These are phyloP conservation scores for Manis crassicaudata DNA, from an alignment of 2,797 vertebrate genomes.

Conservation along the genomic window DNA sequence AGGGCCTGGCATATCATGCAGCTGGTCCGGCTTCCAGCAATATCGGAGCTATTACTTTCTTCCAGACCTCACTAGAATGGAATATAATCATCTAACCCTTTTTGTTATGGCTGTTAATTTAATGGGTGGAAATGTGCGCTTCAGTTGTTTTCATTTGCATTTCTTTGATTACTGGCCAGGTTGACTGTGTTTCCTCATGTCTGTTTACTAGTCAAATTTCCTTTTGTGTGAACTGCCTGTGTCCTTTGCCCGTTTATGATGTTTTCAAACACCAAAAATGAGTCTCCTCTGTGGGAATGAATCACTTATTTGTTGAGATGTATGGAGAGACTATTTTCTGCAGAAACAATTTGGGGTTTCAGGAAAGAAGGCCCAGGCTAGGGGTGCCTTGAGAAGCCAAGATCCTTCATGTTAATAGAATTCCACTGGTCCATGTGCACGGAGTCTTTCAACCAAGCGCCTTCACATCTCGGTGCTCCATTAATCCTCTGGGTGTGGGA, in stretches of 20 bases:
- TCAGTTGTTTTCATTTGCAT: not conserved
- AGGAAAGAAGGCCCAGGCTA: not conserved
- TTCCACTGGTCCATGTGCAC: rapidly evolving
- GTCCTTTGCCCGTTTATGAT: conserved; percentile 41
- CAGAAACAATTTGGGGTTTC: not conserved
- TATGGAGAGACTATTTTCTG: not conserved
- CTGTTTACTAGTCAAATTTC: conserved; percentile 36
- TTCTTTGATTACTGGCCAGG: conserved; percentile 30
- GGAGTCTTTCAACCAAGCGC: not conserved
- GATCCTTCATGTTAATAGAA: rapidly evolving
- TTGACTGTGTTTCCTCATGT: not conserved
- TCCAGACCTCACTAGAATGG: not conserved
- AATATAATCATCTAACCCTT: not conserved
- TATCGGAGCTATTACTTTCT: rapidly evolving
- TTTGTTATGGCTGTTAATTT: not conserved
- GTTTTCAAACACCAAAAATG: not conserved
- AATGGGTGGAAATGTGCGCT: not conserved
- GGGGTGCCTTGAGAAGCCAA: not conserved
- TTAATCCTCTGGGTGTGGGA: not conserved
- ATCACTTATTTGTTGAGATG: not conserved
- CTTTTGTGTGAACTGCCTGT: conserved; percentile 1
- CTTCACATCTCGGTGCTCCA: not conserved
- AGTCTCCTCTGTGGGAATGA: not conserved
- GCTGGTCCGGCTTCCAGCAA: not conserved
- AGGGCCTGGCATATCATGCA: not conserved